phyloP scores from a whole-genome alignment of 2,113 vertebrate genomes.

The Apus apus region DNA sequence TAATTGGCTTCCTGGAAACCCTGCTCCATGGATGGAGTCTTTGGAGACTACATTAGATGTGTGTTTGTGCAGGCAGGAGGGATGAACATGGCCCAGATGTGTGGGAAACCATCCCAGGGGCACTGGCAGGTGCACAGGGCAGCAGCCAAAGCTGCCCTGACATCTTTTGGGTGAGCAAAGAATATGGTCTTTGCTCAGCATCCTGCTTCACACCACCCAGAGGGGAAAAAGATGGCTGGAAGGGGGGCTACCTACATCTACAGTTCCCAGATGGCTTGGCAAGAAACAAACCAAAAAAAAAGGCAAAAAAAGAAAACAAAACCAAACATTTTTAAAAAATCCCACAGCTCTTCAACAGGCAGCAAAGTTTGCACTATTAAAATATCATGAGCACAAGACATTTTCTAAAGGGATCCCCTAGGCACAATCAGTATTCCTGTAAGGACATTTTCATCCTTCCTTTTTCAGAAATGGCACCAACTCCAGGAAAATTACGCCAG shows the following conservation, averaged over 20 bases:
- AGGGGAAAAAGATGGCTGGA: accelerated
- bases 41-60: not conserved
- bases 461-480: not conserved
- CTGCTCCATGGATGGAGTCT: not conserved
- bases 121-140: accelerated
- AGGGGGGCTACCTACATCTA: accelerated
- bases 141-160: not conserved
- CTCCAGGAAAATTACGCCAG: not conserved
- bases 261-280: not conserved
- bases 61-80: not conserved
- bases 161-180: accelerated
- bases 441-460: not conserved
- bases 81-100: not conserved
- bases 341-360: not conserved
- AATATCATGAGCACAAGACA: not conserved
- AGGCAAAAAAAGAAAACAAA: not conserved
- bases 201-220: not conserved
- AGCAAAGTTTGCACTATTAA: not conserved
- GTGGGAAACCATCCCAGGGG: not conserved
- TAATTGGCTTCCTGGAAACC: not conserved
- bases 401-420: not conserved
- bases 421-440: not conserved
- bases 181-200: accelerated
- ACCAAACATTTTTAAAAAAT: not conserved
- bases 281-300: not conserved